phyloP scores from a whole-genome alignment of 2,797 vertebrate genomes.

The Protonibea diacanthus region DNA sequence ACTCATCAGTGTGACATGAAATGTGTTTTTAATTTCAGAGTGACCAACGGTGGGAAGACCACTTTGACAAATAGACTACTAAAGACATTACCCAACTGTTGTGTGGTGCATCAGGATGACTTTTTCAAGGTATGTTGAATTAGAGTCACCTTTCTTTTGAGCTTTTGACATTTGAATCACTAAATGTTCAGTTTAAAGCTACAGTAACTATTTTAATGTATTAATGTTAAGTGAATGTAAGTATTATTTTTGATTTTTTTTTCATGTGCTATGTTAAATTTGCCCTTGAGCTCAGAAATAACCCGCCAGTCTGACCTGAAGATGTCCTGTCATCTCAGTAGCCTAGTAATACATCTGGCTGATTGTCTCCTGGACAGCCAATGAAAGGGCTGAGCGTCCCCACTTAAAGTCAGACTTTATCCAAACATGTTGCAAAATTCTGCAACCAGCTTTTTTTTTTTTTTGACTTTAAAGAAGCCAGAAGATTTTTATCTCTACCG shows the following conservation, averaged over 20 bases:
- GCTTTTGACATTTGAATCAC: background rate
- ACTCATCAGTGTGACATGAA: background rate
- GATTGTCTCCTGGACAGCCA: slow-evolving; percentile 88
- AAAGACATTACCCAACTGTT: slow-evolving; percentile 93
- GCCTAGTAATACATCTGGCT: slow-evolving; percentile 83
- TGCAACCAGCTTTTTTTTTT: slow-evolving; percentile 23
- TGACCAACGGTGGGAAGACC: slow-evolving; percentile 98
- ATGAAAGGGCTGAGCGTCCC: slow-evolving; percentile 78
- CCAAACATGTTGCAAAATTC: slow-evolving; percentile 29
- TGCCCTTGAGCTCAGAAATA: slow-evolving; percentile 44
- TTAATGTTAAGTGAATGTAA: slow-evolving; percentile 20
- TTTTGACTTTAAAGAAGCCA: slow-evolving; percentile 34
- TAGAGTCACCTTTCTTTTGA: slow-evolving; percentile 6
- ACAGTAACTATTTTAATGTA: slow-evolving; percentile 22
- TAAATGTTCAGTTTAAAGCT: slow-evolving; percentile 36
- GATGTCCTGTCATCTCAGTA: slow-evolving; percentile 80
- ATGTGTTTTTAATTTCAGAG: slow-evolving; percentile 76
- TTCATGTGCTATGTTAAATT: slow-evolving; percentile 27
- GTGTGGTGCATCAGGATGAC: slow-evolving; percentile 95
- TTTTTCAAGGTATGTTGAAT: slow-evolving; percentile 93
- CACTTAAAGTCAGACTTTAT: slow-evolving; percentile 74
- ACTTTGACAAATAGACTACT: slow-evolving; percentile 90
- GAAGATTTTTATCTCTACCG: background rate
- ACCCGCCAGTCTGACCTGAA: slow-evolving; percentile 70
- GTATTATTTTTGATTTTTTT: slow-evolving; percentile 20